A percentile compares a stretch with the other conserved stretches of the same genome.
These are phyloP conservation scores for Bemisia tabaci DNA, from an alignment of 1,140 invertebrate species.

Conservation along the genomic window DNA sequence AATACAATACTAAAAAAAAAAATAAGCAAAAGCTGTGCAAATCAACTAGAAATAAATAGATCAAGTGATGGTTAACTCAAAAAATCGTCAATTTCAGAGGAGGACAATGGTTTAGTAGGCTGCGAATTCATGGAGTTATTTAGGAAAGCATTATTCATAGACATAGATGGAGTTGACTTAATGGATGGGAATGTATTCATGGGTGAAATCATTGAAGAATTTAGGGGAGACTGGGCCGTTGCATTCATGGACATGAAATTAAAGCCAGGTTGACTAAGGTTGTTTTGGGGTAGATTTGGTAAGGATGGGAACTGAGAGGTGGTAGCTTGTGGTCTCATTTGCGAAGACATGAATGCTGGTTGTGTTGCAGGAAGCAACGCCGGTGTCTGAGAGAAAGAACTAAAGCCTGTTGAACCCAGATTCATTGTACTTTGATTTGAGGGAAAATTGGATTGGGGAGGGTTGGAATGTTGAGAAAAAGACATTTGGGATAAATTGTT, in stretches of 20 bases:
- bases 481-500: not conserved
- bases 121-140: not conserved
- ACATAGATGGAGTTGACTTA: not conserved
- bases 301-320: not conserved
- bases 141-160: not conserved
- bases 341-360: not conserved
- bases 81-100: not conserved
- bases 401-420: too few species aligned
- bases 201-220: too few species aligned
- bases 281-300: not conserved
- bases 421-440: not conserved
- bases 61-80: not conserved
- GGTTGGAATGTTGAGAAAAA: not conserved
- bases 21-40: not conserved
- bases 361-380: not conserved
- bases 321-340: not conserved
- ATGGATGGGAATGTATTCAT: too few species aligned
- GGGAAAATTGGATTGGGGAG: not conserved
- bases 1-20: too few species aligned
- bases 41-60: not conserved
- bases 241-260: not conserved
- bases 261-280: too few species aligned
- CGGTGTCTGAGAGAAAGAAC: not conserved
- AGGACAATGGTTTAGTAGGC: not conserved
- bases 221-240: not conserved